Base-by-base conservation (phyloP, 92 coral and sea anemone species). In the Phenganax subtilis region DNA sequence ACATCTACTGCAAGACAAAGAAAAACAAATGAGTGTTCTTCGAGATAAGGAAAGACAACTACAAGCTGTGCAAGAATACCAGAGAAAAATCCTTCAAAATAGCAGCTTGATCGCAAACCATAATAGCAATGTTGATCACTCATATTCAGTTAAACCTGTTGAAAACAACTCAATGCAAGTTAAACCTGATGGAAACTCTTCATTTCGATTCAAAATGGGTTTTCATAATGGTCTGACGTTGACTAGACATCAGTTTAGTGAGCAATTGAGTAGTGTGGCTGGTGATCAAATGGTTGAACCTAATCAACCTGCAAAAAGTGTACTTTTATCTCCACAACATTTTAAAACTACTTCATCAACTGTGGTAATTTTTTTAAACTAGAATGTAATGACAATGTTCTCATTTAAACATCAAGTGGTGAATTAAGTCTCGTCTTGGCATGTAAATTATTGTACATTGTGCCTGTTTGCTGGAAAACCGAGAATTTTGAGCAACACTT, bases 321-420 rank as follows among this genome's bases (percentile, higher is more conserved):
- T 79, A n/a, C 74, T 79, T 0, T 27, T 79, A 63, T 79, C 83
- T 47, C 83, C 83, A 79, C 59, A 96, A 87, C 85, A 91, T 96
- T 96, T 84, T 85, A 81, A 85, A 86, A 61, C 97, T 88, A 57
- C 99, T 88, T 44, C 96, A 89, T 55, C 91, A 90, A 62, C 89
- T 87, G 52, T 87, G 90, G 93, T 92, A 89, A 68, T 85, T 90
- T 3, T 58, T 92, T 1, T 86, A 72, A 80, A 20, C 25, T 83
- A 86, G 87, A 92, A 88, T 57, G 91, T 90, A 57, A 87, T 83
- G 62, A 84, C 86, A 59, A 80, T 90, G 28, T 51, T 84, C 47
- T 82, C 68, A 78, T 77, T 65, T 53, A 28, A 59, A 58, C 47
- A 56, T 1, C 58, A 2, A 37, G 47, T 1, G 47, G 47, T 37